phyloP scores from a whole-genome alignment of 2,888 invertebrate species.

The Rhaphigaster nebulosa region DNA sequence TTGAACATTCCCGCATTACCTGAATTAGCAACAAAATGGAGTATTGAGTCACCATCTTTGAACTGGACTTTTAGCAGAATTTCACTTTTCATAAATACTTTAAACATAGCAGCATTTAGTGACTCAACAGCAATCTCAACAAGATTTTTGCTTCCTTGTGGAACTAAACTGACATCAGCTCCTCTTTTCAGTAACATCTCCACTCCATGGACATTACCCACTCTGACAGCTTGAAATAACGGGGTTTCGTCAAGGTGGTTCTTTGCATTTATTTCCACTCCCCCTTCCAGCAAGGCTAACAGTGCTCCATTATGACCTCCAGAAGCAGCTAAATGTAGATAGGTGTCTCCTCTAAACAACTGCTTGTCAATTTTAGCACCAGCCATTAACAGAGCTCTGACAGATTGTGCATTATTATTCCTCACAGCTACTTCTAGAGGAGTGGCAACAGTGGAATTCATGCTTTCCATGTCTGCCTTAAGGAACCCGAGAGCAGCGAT shows the following conservation, averaged over 20 bases:
- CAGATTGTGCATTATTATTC: background rate
- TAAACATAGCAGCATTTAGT: background rate
- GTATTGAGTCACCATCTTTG: background rate
- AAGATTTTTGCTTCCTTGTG: background rate
- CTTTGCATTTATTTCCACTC: background rate
- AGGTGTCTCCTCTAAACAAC: background rate
- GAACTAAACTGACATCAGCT: background rate
- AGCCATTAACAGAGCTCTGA: background rate
- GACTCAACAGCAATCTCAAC: background rate
- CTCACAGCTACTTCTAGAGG: conserved; percentile 1
- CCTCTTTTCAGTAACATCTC: background rate
- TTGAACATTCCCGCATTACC: background rate
- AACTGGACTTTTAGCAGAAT: background rate
- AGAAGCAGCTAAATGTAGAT: background rate
- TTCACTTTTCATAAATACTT: background rate
- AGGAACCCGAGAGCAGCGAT: background rate
- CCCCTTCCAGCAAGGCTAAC: background rate
- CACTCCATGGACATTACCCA: background rate
- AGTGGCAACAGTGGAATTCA: background rate
- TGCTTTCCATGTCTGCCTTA: background rate
- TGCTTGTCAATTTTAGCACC: background rate
- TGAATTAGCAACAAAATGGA: background rate
- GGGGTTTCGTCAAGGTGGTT: background rate
- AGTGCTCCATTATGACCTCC: background rate
- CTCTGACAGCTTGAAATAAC: background rate